Percentiles rank a stretch among this genome's conserved stretches.
Evolutionary conservation across 1,140 invertebrate genomes (phyloP).

Genomic region (Calycopis cecrops): DNA sequence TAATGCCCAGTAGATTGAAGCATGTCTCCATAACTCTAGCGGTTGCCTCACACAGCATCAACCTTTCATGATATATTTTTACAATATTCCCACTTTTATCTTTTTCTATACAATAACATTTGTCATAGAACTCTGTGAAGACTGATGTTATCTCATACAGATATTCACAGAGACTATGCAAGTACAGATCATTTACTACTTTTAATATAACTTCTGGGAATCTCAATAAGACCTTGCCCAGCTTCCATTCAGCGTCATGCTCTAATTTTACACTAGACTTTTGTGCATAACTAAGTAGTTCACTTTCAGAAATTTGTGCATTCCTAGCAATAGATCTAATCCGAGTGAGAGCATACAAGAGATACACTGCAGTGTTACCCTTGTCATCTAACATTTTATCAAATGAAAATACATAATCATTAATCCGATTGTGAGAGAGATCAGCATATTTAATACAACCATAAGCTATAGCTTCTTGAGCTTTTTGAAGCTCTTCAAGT

Average conservation of each 20-base stretch:
- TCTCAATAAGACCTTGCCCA: constrained; percentile 90
- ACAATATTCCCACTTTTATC: constrained; percentile 84
- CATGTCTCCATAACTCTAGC: constrained; percentile 90
- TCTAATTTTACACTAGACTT: constrained; percentile 81
- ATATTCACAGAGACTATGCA: constrained; percentile 96
- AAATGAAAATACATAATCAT: constrained; percentile 99
- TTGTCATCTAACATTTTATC: constrained; percentile 99
- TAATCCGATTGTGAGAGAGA: constrained; percentile 92
- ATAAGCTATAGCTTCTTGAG: constrained; percentile 95
- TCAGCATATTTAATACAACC: constrained; percentile 99
- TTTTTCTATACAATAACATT: constrained; percentile 98
- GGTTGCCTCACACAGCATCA: constrained; percentile 95
- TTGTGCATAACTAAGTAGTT: constrained; percentile 74
- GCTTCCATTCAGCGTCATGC: constrained; percentile 96
- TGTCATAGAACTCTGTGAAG: constrained; percentile 98
- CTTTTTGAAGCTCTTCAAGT: constrained; percentile 87
- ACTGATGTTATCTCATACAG: constrained; percentile 94
- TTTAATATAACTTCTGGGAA: constrained; percentile 93
- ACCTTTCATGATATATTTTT: constrained; percentile 89
- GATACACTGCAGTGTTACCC: constrained; percentile 98
- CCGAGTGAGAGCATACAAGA: constrained; percentile 96
- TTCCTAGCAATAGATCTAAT: constrained; percentile 94
- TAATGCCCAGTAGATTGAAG: constrained; percentile 94
- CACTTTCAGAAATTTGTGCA: constrained; percentile 76
- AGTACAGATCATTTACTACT: constrained; percentile 88